These are phyloP conservation scores for Nemotelus pantherinus DNA, from an alignment of 2,888 invertebrate genomes.

Conservation along the genomic window DNA sequence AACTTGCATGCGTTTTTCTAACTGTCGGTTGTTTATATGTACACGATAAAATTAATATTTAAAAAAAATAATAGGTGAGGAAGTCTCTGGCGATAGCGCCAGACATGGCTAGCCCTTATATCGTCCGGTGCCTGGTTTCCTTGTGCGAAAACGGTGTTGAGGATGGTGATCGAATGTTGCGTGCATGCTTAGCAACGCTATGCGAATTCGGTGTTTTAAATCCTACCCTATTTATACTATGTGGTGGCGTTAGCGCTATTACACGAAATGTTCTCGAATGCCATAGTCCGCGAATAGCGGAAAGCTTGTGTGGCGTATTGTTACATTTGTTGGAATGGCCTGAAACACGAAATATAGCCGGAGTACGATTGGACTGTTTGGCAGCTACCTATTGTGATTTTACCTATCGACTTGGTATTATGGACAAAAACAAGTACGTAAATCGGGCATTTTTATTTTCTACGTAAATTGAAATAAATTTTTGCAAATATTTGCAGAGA, in stretches of 20 bases:
- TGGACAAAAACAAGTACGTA: slow-evolving; percentile 75
- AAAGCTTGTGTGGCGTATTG: slow-evolving; percentile 88
- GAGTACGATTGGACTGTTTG: slow-evolving; percentile 85
- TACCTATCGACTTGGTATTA: slow-evolving; percentile 78
- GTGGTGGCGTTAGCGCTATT: slow-evolving; percentile 85
- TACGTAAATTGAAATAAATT: not conserved
- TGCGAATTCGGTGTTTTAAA: slow-evolving; percentile 90
- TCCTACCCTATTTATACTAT: slow-evolving; percentile 79
- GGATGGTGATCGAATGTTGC: slow-evolving; percentile 83
- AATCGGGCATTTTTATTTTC: not conserved
- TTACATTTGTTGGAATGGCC: slow-evolving; percentile 88
- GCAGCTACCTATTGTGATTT: slow-evolving; percentile 95
- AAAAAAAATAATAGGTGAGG: slow-evolving; percentile 58
- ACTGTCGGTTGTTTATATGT: too few species aligned
- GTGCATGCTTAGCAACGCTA: slow-evolving; percentile 86
- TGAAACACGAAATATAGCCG: slow-evolving; percentile 77
- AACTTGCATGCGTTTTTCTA: not conserved
- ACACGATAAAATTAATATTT: not conserved
- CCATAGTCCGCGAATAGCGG: slow-evolving; percentile 88
- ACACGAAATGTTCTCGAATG: slow-evolving; percentile 85
- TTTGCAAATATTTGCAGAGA: slow-evolving; percentile 65
- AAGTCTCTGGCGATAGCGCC: slow-evolving; percentile 74
- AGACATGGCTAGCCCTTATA: slow-evolving; percentile 75
- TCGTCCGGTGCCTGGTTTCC: slow-evolving; percentile 84
- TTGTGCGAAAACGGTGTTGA: slow-evolving; percentile 82